These are phyloP conservation scores for Gryllus bimaculatus DNA, from an alignment of 1,140 invertebrate species.

Conservation along the genomic window DNA sequence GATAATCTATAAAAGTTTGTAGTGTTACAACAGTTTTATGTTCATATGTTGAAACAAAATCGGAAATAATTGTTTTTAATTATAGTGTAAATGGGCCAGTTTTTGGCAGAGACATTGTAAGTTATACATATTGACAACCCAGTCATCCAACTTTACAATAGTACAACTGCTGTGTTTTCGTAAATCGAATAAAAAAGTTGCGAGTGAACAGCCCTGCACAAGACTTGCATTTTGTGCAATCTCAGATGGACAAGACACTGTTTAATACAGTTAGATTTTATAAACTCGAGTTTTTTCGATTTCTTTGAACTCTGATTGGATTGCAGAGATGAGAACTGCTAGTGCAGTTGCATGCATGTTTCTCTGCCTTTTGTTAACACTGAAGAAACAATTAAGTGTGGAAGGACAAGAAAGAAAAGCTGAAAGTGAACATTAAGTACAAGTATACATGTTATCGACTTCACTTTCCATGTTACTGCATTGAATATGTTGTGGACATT, in stretches of 20 bases:
- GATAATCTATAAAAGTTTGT: not conserved
- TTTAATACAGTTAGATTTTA: not conserved
- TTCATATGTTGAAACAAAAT: not conserved
- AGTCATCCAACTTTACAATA: not conserved
- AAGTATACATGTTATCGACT: not conserved
- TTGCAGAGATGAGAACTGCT: not conserved
- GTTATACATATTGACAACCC: not conserved
- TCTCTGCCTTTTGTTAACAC: not conserved
- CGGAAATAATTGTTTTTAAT: not conserved
- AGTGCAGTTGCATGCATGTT: not conserved
- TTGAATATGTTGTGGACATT: not conserved
- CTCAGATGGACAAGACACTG: not conserved
- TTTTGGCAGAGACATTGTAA: not conserved
- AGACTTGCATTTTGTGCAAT: not conserved
- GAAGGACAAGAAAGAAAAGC: not conserved
- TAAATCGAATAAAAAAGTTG: not conserved
- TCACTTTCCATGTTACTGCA: not conserved
- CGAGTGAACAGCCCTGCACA: not conserved
- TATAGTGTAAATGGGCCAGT: not conserved
- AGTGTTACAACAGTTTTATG: not conserved
- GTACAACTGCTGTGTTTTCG: not conserved
- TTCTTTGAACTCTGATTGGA: not conserved
- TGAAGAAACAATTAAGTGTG: not conserved
- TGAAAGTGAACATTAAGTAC: not conserved
- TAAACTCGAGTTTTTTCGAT: not conserved